Conservation (phyloP, 1,140 invertebrate genomes). For the Polypedilum vanderplanki region DNA sequence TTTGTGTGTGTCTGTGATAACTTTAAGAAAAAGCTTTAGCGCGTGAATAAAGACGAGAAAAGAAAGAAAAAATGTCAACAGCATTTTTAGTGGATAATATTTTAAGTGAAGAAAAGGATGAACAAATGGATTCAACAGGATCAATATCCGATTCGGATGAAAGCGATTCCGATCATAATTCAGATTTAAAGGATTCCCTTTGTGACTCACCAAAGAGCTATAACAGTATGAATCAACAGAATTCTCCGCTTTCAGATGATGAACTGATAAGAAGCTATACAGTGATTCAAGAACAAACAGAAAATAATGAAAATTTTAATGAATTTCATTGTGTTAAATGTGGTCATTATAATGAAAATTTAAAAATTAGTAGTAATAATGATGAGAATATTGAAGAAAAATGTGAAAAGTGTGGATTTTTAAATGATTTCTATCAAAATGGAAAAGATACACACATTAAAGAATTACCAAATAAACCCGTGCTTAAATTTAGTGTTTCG, state of each 20-base stretch:
- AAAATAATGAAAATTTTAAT: constrained; percentile 31
- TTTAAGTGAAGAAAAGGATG: constrained; percentile 37
- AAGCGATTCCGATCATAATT: constrained; percentile 31
- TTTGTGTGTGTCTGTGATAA: background rate
- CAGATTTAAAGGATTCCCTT: constrained; percentile 32
- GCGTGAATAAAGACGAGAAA: background rate
- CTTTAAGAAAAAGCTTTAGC: background rate
- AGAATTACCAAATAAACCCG: constrained; percentile 51
- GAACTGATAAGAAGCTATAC: constrained; percentile 31
- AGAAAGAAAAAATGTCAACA: constrained; percentile 38
- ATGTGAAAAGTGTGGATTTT: constrained; percentile 23
- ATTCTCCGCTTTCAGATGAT: constrained; percentile 31
- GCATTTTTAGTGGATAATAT: constrained; percentile 41
- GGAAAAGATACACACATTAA: constrained; percentile 16
- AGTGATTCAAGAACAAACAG: constrained; percentile 29
- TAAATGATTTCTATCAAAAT: constrained; percentile 14
- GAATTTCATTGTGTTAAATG: constrained; percentile 35
- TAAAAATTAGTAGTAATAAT: background rate
- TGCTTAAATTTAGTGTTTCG: constrained; percentile 87
- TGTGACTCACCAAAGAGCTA: constrained; percentile 36
- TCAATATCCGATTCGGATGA: constrained; percentile 36
- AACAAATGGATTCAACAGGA: constrained; percentile 30
- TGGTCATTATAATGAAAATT: constrained; percentile 32
- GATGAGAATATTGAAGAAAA: constrained; percentile 19
- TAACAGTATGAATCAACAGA: constrained; percentile 37